Evolutionary conservation across 2,797 vertebrate species (phyloP), one percentile per base, ranked within the genome.

Genomic region (Pipistrellus kuhlii): DNA sequence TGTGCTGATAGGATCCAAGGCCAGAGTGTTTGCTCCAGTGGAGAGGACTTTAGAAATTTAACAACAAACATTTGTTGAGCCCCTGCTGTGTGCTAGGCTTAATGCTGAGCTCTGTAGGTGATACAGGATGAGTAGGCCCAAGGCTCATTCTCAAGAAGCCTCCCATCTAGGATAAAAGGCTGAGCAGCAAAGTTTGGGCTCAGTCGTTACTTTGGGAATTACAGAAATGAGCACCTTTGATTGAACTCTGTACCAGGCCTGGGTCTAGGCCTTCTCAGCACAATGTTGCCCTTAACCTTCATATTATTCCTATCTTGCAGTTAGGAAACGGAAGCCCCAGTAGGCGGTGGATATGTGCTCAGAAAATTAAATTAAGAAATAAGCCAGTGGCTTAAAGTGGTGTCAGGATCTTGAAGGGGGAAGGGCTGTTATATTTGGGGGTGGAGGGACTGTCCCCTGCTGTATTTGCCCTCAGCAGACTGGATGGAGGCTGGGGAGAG

Each of bases 41-140:
- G 68, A 66, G 27, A 59, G 53, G 83, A 38, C 6, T 91, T 96
- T 68, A 85, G 85, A 90, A 91, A 76, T 77, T 93, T 10, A 38
- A 59, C 80, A 77, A 14, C 41, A 72, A 90, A 59, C 20, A 66
- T 35, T 8, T 64, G 38, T 5, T 44, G 62, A 92, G 57, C 44
- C 44, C 59, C 44, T 81, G 76, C 0, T 14, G 2, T 95, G 32
- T 53, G 21, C 62, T 69, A 35, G 38, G 44, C 68, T 44, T 25
- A 25, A 4, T 17, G 7, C 77, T 64, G 35, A 78, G 51, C 44
- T n/a, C n/a, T 66, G 0, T 30, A 48, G 51, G 46, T 64, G 59
- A 71, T 48, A 3, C 1, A 35, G 23, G 64, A 27, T n/a, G 66
- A 62, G 44, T 5, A 27, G 82, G 66, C 23, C 27, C 30, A 13